Evolutionary conservation across 1,140 invertebrate species (phyloP).

Genomic region (Lasioglossum baleicum): DNA sequence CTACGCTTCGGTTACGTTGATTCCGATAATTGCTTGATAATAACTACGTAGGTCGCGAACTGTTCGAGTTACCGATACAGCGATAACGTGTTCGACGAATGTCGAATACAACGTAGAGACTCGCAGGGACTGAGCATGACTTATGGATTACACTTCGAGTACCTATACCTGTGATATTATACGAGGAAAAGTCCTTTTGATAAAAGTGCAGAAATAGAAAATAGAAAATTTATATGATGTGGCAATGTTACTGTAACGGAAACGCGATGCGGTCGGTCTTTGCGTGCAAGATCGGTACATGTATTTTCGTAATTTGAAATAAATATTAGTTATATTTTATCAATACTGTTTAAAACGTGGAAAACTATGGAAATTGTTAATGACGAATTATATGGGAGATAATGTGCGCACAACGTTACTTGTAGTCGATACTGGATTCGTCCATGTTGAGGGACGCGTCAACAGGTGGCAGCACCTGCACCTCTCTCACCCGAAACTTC

Average conservation of each 20-base stretch:
- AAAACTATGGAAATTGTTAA: not conserved
- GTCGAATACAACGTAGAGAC: not conserved
- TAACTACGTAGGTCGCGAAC: not conserved
- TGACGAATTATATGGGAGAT: not conserved
- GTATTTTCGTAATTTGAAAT: slow-evolving; percentile 42
- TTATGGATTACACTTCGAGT: slow-evolving; percentile 32
- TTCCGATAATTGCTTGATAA: slow-evolving; percentile 2
- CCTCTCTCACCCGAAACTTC: not conserved
- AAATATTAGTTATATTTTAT: slow-evolving; percentile 4
- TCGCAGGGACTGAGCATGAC: not conserved
- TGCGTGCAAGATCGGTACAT: not conserved
- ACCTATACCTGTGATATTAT: slow-evolving; percentile 49
- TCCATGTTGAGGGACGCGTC: not conserved
- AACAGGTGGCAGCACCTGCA: slow-evolving; percentile 32
- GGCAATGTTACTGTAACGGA: not conserved
- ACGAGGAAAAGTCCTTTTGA: slow-evolving; percentile 14
- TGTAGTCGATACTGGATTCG: slow-evolving; percentile 16
- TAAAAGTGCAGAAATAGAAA: slow-evolving; percentile 1
- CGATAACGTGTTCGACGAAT: not conserved
- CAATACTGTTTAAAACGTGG: not conserved
- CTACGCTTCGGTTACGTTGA: slow-evolving; percentile 2
- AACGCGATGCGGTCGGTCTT: not conserved
- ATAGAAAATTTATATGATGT: slow-evolving; percentile 5
- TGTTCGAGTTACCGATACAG: not conserved
- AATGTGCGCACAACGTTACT: not conserved